phyloP scores from a whole-genome alignment of 1,140 invertebrate species.

The Euwallacea fornicatus region DNA sequence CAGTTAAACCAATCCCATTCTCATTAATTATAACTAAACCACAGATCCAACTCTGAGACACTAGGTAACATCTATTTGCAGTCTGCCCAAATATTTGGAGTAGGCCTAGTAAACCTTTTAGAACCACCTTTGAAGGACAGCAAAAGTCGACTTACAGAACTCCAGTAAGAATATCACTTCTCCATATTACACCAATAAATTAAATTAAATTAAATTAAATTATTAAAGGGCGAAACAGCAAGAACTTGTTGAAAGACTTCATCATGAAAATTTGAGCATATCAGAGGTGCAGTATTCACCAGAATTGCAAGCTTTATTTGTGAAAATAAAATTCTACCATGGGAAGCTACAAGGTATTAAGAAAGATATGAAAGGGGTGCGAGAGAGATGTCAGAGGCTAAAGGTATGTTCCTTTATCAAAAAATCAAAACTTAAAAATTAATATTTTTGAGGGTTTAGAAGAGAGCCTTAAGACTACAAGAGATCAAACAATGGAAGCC shows the following conservation, averaged over 20 bases:
- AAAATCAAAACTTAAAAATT: background rate
- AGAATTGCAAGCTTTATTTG: constrained; percentile 20
- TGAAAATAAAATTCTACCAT: constrained; percentile 22
- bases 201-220: constrained; percentile 10
- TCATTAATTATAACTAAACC: no score
- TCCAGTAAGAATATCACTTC: constrained; percentile 8
- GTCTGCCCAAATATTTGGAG: background rate
- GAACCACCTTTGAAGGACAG: constrained; percentile 8
- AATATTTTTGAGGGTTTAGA: constrained; percentile 11
- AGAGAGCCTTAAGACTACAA: constrained; percentile 18
- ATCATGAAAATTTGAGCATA: constrained; percentile 16
- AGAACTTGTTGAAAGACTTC: constrained; percentile 8
- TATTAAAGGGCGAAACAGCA: constrained; percentile 18
- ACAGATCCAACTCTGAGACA: background rate
- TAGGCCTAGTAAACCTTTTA: constrained; percentile 15
- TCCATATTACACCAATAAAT: background rate
- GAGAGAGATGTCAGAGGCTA: constrained; percentile 16
- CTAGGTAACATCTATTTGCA: background rate
- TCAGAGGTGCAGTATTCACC: constrained; percentile 19
- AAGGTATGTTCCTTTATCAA: constrained; percentile 14
- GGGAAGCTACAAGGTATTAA: constrained; percentile 16
- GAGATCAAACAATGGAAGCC: constrained; percentile 20
- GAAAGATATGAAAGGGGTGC: constrained; percentile 20
- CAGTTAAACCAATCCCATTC: no score
- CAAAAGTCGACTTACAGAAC: constrained; percentile 5